Evolutionary conservation across 2,888 invertebrate species (phyloP).

Genomic region (Antheraea yamamai): DNA sequence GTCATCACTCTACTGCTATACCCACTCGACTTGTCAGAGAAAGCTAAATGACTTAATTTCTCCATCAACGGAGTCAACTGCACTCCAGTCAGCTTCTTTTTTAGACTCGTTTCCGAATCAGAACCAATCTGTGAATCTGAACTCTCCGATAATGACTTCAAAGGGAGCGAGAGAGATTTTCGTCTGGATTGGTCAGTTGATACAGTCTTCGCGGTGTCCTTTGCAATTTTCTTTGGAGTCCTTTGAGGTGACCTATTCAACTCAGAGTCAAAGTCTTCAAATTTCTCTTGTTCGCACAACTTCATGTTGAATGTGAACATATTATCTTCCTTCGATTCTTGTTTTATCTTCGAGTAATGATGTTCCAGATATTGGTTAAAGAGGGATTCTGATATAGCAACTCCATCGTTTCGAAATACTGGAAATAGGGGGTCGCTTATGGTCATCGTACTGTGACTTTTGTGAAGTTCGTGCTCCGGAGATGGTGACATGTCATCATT

Average conservation of each 20-base stretch:
- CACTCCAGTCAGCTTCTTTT: constrained; percentile 84
- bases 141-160: constrained; percentile 84
- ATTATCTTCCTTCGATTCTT: constrained; percentile 72
- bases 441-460: constrained; percentile 83
- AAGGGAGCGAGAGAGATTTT: constrained; percentile 86
- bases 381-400: constrained; percentile 86
- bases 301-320: constrained; percentile 70
- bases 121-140: constrained; percentile 60
- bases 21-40: constrained; percentile 85
- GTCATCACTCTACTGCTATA: constrained; percentile 87
- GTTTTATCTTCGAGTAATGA: constrained; percentile 82
- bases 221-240: constrained; percentile 68
- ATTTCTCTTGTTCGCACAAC: constrained; percentile 65
- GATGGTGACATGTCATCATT: constrained; percentile 58
- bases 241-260: constrained; percentile 66
- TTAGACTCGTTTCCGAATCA: constrained; percentile 65
- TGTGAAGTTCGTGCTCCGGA: constrained; percentile 53
- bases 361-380: constrained; percentile 87
- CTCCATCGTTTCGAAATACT: constrained; percentile 88
- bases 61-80: constrained; percentile 92
- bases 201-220: constrained; percentile 57
- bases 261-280: constrained; percentile 78
- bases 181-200: constrained; percentile 68
- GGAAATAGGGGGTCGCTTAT: constrained; percentile 91
- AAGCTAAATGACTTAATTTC: constrained; percentile 88